These are phyloP conservation scores for Gymnorhina tibicen DNA, from an alignment of 2,113 vertebrate species.

Conservation along the genomic window DNA sequence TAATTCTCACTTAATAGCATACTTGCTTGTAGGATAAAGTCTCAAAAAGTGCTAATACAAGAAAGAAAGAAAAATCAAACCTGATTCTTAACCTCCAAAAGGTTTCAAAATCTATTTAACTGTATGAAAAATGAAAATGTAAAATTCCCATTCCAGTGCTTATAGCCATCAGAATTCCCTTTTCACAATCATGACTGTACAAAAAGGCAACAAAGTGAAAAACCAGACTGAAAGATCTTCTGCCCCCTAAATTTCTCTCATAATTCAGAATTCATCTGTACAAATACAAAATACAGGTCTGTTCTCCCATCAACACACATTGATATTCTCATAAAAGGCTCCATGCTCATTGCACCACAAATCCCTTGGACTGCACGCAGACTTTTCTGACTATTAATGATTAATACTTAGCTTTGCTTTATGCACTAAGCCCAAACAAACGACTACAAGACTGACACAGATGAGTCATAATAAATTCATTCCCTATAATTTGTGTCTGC, in stretches of 20 bases:
- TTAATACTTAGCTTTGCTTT: not conserved
- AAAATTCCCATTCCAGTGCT: not conserved
- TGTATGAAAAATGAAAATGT: not conserved
- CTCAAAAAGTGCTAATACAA: not conserved
- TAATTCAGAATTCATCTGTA: not conserved
- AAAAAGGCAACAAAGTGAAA: not conserved
- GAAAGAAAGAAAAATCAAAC: not conserved
- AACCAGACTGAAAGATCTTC: not conserved
- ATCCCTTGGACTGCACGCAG: accelerated
- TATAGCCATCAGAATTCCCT: not conserved
- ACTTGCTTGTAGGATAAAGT: not conserved
- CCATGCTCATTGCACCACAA: not conserved
- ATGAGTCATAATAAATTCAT: not conserved
- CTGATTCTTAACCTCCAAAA: not conserved
- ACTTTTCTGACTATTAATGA: not conserved
- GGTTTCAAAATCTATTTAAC: not conserved
- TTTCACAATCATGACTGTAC: not conserved
- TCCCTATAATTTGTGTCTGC: constrained; percentile 2
- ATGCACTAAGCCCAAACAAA: not conserved
- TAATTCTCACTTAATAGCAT: not conserved
- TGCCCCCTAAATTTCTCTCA: not conserved
- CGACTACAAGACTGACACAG: not conserved
- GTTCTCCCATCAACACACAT: not conserved
- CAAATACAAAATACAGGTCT: not conserved
- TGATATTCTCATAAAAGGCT: not conserved